Base-by-base conservation (phyloP, 2,888 invertebrate species). In the Halictus ligatus region DNA sequence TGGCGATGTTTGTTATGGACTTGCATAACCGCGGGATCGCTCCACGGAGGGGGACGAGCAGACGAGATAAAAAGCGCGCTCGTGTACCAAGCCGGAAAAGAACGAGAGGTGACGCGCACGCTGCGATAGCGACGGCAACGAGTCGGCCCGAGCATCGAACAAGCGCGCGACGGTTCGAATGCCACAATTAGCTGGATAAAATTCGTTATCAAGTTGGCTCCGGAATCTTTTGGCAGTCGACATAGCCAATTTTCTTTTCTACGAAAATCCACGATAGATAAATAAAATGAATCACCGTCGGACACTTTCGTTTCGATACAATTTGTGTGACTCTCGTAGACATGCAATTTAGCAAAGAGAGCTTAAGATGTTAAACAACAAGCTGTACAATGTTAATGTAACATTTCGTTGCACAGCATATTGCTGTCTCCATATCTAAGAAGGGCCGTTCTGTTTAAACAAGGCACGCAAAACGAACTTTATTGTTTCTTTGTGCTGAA, bases 21-120 rank as follows among this genome's bases (percentile, higher is more conserved):
- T 92, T 92, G 90, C 91, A 89, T 91, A 90, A 91, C 87, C 80
- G 54, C 74, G 74, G 79, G 80, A 73, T 81, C 64, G n/a, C 25
- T 15, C 35, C 13, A 35, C 25, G 29, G 50, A 48, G 69, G 43
- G 40, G 40, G 12, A 35, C n/a, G 8, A 50, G n/a, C 54, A 18
- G 67, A 50, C 43, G 67, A 75, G 35, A 46, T 25, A 29, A 71
- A 71, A 79, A 18, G 25, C 73, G 71, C 75, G 73, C 46, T 83
- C 73, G 50, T 29, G 64, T 80, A 35, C 5, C 43, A 54, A 48
- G 60, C 64, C 46, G 69, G 46, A 82, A 73, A 43, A 78, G 67
- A 69, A 76, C 71, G 13, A 21, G n/a, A 64, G 21, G 43, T 35
- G 81, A 83, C 81, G 79, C 77, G 86, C 84, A 72, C 48, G 58